Percentiles rank a stretch among this genome's conserved stretches.
Conservation (phyloP, 2,888 invertebrate genomes). For the Peribatodes rhomboidaria region DNA sequence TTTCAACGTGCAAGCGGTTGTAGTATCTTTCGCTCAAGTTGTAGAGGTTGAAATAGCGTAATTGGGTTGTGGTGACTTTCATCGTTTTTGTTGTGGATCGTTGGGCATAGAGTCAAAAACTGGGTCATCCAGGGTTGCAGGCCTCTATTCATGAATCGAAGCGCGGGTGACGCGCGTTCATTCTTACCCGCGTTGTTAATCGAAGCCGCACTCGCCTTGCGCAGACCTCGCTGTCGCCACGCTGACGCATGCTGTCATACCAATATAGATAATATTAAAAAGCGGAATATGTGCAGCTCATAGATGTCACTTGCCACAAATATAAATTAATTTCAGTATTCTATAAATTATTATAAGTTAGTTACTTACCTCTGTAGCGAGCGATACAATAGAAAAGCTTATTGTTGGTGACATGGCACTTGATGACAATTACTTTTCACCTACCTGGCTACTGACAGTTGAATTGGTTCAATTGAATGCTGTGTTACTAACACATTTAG, state of each 20-base stretch:
- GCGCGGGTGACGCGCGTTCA: conserved; percentile 77
- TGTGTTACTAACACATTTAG: too few relatives aligned
- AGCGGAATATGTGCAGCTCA: too few relatives aligned
- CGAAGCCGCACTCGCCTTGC: conserved; percentile 55
- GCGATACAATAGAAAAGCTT: too few relatives aligned
- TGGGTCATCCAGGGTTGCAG: conserved; percentile 90
- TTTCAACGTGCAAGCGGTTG: conserved; percentile 42
- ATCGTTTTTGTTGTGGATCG: conserved; percentile 50
- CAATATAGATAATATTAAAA: conserved; percentile 28
- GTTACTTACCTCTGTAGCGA: too few relatives aligned
- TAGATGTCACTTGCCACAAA: too few relatives aligned
- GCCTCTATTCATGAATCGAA: conserved; percentile 87
- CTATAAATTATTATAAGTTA: too few relatives aligned
- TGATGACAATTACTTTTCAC: too few relatives aligned
- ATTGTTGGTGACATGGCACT: too few relatives aligned
- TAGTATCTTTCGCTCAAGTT: conserved; percentile 1
- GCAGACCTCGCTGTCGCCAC: conserved; percentile 22
- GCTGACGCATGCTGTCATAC: conserved; percentile 57
- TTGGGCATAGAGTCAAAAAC: conserved; percentile 83
- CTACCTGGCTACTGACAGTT: too few relatives aligned
- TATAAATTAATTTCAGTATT: too few relatives aligned
- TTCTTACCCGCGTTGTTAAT: conserved; percentile 75
- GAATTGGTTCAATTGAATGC: too few relatives aligned
- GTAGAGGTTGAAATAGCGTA: conserved; percentile 49
- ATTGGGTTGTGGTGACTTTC: conserved; percentile 48